Evolutionary conservation across 2,797 vertebrate genomes (phyloP).

Genomic region (Arvicola amphibius): DNA sequence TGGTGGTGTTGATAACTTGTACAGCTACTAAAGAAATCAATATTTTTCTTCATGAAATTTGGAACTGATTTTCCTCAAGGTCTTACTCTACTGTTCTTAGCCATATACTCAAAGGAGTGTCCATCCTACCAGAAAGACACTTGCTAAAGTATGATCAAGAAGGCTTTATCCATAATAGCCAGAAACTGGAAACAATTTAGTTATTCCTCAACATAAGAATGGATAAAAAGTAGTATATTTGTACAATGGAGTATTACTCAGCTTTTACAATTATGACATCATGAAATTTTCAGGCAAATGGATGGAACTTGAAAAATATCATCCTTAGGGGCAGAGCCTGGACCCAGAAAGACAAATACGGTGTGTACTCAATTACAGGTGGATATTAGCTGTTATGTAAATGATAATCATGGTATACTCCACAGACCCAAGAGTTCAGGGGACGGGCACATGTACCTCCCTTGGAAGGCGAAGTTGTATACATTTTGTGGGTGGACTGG

Average conservation of each 20-base stretch:
- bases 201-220: background rate
- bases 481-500: background rate
- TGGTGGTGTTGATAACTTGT: background rate
- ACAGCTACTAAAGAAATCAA: background rate
- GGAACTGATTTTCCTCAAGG: background rate
- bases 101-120: background rate
- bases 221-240: background rate
- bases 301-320: background rate
- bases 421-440: background rate
- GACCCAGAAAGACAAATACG: background rate
- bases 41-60: background rate
- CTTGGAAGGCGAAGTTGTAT: background rate
- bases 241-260: background rate
- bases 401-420: background rate
- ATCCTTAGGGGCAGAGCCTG: background rate
- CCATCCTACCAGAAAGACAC: too few relatives aligned
- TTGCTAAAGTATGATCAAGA: too few relatives aligned
- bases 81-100: background rate
- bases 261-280: background rate
- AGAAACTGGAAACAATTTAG: too few relatives aligned
- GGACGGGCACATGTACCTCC: background rate
- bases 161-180: too few relatives aligned
- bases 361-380: background rate
- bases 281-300: background rate
- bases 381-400: background rate